These are phyloP conservation scores for Drosophila nr. medialis DNA, from an alignment of 2,888 invertebrate species.

Conservation along the genomic window DNA sequence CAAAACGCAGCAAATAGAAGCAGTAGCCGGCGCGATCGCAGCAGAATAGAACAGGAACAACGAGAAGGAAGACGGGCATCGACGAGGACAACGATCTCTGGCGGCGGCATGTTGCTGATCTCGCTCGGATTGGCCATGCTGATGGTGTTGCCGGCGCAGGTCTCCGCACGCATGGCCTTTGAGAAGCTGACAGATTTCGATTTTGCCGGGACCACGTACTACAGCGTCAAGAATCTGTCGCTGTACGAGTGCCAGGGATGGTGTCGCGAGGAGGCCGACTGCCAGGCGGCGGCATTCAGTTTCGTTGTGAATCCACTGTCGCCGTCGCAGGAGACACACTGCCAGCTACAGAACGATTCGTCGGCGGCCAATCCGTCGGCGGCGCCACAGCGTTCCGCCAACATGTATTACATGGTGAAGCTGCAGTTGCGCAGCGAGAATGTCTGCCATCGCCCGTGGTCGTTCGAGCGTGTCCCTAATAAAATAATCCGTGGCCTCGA, in stretches of 20 bases:
- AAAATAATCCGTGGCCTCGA: conserved; percentile 95
- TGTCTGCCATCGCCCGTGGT: conserved; percentile 95
- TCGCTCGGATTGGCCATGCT: conserved; percentile 43
- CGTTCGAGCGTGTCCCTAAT: conserved; percentile 96
- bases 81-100: conserved; percentile 26
- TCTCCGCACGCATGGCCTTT: conserved; percentile 92
- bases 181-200: conserved; percentile 97
- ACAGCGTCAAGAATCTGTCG: conserved; percentile 95
- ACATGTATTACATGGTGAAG: conserved; percentile 98
- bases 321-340: conserved; percentile 95
- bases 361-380: conserved; percentile 95
- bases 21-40: conserved; percentile 30
- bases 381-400: conserved; percentile 92
- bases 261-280: conserved; percentile 96
- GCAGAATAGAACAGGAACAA: conserved; percentile 23
- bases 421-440: conserved; percentile 94
- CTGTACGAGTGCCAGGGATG: conserved; percentile 97
- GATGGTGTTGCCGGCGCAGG: conserved; percentile 47
- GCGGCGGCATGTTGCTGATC: conserved; percentile 38
- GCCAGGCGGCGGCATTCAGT: conserved; percentile 96
- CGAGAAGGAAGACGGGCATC: conserved; percentile 12
- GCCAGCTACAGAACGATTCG: conserved; percentile 96
- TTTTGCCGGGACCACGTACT: conserved; percentile 95
- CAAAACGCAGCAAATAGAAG: conserved; percentile 30
- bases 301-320: conserved; percentile 96